Percentiles rank a stretch among this genome's conserved stretches.
phyloP scores from a whole-genome alignment of 2,113 vertebrate species.

The Trichechus manatus region DNA sequence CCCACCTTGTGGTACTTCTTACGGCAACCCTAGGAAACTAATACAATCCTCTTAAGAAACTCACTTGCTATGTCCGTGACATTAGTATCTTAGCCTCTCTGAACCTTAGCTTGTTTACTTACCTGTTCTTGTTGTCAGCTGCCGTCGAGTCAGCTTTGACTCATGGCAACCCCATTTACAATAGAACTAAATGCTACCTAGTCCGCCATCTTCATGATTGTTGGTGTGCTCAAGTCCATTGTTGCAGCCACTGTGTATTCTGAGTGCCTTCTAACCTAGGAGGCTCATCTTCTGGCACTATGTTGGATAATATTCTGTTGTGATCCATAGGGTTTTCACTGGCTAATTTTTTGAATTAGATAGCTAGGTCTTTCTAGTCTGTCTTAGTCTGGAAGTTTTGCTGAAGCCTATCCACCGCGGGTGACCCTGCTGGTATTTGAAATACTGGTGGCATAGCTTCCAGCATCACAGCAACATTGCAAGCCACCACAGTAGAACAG shows the following conservation, averaged over 20 bases:
- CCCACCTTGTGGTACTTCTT: background rate
- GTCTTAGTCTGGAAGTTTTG: background rate
- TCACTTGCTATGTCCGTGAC: background rate
- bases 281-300: background rate
- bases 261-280: background rate
- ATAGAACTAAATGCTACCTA: background rate
- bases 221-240: background rate
- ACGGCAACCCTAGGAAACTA: background rate
- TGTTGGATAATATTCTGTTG: background rate
- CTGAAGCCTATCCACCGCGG: background rate
- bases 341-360: background rate
- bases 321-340: background rate
- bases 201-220: background rate
- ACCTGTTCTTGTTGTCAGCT: background rate
- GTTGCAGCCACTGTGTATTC: background rate
- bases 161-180: background rate
- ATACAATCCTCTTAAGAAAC: background rate
- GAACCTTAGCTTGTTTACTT: background rate
- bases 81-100: background rate
- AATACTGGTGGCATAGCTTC: background rate
- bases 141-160: background rate
- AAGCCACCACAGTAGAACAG: background rate
- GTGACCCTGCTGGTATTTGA: background rate
- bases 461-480: background rate
- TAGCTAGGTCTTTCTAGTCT: background rate